Conservation (phyloP, 2,113 vertebrate genomes). For the Apodemus sylvaticus region DNA sequence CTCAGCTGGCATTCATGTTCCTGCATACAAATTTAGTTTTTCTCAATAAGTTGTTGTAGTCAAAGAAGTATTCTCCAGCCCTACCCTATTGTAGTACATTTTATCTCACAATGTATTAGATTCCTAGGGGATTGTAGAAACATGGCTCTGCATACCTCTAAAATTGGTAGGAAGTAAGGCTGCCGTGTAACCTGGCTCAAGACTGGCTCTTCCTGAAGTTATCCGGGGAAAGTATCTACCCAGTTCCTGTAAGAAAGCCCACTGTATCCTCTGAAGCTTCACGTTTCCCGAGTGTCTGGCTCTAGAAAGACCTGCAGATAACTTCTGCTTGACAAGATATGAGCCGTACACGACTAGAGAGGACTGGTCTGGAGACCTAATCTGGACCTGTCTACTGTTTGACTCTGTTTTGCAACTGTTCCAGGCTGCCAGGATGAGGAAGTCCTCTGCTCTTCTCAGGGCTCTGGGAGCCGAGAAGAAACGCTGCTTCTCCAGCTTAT, state of each 20-base stretch:
- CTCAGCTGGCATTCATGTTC: not conserved
- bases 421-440: conserved; percentile 23
- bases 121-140: not conserved
- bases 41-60: conserved; percentile 2
- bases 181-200: not conserved
- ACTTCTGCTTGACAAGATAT: not conserved
- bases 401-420: conserved; percentile 34
- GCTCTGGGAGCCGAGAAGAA: conserved; percentile 1
- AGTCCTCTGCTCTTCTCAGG: not conserved
- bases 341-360: not conserved
- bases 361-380: not conserved
- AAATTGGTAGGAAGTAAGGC: not conserved
- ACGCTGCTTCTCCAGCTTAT: not conserved
- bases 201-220: not conserved
- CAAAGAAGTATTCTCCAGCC: not conserved
- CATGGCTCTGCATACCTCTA: not conserved
- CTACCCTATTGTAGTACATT: not conserved
- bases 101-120: not conserved
- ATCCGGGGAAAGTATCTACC: not conserved
- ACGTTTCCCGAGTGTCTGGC: not conserved
- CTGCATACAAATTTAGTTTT: not conserved
- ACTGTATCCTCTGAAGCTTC: not conserved
- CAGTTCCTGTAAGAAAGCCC: not conserved
- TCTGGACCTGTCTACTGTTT: not conserved
- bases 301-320: not conserved